Base-by-base conservation (phyloP, 2,797 vertebrate species). In the Ceryle rudis region DNA sequence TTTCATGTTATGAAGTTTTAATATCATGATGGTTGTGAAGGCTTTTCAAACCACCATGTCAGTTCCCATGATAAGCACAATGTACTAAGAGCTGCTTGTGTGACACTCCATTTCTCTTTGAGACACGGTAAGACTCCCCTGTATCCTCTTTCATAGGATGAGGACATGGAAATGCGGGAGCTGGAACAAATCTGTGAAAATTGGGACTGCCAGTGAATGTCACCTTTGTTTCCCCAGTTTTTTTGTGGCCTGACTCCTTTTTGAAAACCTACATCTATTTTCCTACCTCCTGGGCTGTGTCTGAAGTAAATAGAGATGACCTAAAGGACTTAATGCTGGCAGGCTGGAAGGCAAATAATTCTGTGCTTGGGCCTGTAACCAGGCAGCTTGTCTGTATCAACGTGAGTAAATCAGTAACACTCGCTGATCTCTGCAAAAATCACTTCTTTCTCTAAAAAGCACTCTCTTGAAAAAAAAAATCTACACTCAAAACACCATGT, bases 271-370 rank as follows among this genome's bases (percentile, higher is more conserved):
- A 17, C 6, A 54, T 82, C 67, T 77, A 12, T 69, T 91, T 95
- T 85, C 65, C 33, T 58, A 31, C 44, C 57, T 88, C 61, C 82
- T 75, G 70, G 49, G 29, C 77, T 65, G 28, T 89, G 44, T 79
- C 92, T 86, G 65, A 88, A 88, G 58, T 83, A 90, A 83, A 93
- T 28, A 93, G 65, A 88, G 84, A 88, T 49, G 87, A 91, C 72
- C 37, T 88, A 75, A 95, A 94, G 69, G 88, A 89, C 94, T 90
- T 81, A 54, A 72, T 79, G 42, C 78, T 88, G 93, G 88, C 58
- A 86, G 80, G 54, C 82, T 70, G 55, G 66, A 92, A 95, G 31
- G 73, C 62, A 93, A 95, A 94, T 93, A 92, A 75, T 95, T 96
- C 82, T 91, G 85, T 91, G 46, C 66, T 35, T 81, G 73, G 77